Evolutionary conservation across 2,888 invertebrate species (phyloP), one percentile per base, ranked within the genome.

Genomic region (Dicycla oo): DNA sequence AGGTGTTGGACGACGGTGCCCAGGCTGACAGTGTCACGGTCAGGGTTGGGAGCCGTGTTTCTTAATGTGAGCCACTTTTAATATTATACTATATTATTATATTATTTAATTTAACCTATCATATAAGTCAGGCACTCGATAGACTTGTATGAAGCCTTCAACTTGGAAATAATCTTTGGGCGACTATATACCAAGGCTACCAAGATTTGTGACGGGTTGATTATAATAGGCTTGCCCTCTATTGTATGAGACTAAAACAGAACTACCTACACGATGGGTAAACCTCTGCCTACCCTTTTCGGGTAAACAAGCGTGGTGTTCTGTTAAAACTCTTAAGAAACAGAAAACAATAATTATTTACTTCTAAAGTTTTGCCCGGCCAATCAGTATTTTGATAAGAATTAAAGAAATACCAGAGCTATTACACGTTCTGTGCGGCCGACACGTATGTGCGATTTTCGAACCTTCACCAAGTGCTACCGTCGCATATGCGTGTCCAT

Each of bases 21-120:
- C 2, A 97, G 97, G 88, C 96, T 99, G 23, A 97, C 98, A 0
- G 98, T 98, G 69, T 98, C 99, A 0, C 96, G 99, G 75, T 99
- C 98, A 20, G 99, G 99, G 0, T 95, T 98, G 18, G 98, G 98
- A 0, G 98, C 98, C 2, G 98, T 98, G 47, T 98, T 98, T 92
- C 94, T 98, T 30, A 98, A 98, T 94, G 97, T 97, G 92, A 76
- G 64, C 20, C 49, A 26, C 10, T n/a, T 51, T 40, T 51, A 58
- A 70, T 72, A n/a, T n/a, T n/a, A n/a, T n/a, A n/a, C n/a, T n/a
- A n/a, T n/a, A n/a, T n/a, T n/a, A n/a, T n/a, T n/a, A n/a, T n/a
- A n/a, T n/a, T n/a, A n/a, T n/a, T n/a, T n/a, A n/a, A n/a, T n/a
- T n/a, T n/a, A 51, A 71, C 40, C 11, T 71, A 43, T 71, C 70